A percentile compares a stretch with the other conserved stretches of the same genome.
phyloP scores from a whole-genome alignment of 1,140 invertebrate species.

The Brachystomella parvula region DNA sequence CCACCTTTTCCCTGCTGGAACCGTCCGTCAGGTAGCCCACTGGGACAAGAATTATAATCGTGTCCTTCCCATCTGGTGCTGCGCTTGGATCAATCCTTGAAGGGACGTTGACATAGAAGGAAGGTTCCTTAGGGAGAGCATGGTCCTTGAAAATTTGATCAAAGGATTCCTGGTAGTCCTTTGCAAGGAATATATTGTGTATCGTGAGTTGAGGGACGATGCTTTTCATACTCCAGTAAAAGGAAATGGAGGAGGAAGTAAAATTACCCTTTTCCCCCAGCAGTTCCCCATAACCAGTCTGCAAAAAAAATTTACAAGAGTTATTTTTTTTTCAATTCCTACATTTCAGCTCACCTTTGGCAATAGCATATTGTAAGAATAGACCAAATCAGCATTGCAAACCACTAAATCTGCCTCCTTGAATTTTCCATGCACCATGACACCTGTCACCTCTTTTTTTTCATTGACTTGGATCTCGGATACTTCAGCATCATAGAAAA shows the following conservation, averaged over 20 bases:
- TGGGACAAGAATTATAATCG: not conserved
- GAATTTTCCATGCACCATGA: not conserved
- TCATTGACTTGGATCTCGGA: not conserved
- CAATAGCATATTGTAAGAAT: not conserved
- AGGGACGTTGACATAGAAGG: constrained; percentile 10
- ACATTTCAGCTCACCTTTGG: too few species aligned
- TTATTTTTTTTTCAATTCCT: too few species aligned
- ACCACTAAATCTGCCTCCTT: not conserved
- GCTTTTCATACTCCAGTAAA: not conserved
- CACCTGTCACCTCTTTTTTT: not conserved
- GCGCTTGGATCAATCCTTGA: not conserved
- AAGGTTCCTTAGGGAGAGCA: not conserved
- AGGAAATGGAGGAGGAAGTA: not conserved
- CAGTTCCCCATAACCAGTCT: not conserved
- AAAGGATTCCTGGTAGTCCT: not conserved
- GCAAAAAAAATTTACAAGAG: too few species aligned
- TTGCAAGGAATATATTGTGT: not conserved
- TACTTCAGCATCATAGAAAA: not conserved
- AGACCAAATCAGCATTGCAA: constrained; percentile 6
- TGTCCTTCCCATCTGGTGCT: not conserved
- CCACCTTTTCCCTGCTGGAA: not conserved
- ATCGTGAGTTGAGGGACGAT: not conserved
- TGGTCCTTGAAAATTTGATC: not conserved
- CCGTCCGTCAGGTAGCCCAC: not conserved
- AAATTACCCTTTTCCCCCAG: not conserved